phyloP scores from a whole-genome alignment of 2,797 vertebrate species.

The Chaenodraco wilsoni region DNA sequence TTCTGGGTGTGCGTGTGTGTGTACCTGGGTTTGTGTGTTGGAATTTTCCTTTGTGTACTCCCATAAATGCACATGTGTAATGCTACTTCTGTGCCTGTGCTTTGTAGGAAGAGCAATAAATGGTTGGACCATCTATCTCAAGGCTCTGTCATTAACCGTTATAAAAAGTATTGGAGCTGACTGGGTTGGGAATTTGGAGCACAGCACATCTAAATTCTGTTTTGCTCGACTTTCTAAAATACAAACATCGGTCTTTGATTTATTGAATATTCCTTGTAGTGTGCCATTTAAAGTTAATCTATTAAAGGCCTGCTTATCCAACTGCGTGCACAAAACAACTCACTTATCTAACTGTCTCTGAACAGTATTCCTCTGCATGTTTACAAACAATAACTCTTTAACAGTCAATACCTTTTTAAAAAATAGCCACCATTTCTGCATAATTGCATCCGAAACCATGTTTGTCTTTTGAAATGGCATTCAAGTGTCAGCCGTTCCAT shows the following conservation, averaged over 20 bases:
- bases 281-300: conserved; percentile 34
- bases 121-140: conserved; percentile 13
- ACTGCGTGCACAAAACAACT: conserved; percentile 16
- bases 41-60: conserved; percentile 8
- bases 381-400: conserved; percentile 20
- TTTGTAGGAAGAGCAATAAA: conserved; percentile 22
- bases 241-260: conserved; percentile 41
- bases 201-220: conserved; percentile 30
- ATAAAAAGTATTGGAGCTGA: conserved; percentile 24
- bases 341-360: conserved; percentile 9
- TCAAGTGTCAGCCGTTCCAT: conserved; percentile 19
- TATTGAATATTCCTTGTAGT: conserved; percentile 10
- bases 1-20: conserved; percentile 19
- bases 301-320: conserved; percentile 27
- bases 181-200: conserved; percentile 23
- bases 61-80: conserved; percentile 4
- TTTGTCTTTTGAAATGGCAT: no score
- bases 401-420: conserved; percentile 1
- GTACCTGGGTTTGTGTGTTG: conserved; percentile 28
- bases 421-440: no score
- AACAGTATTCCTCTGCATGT: conserved; percentile 2
- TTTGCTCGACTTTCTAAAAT: conserved; percentile 21
- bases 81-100: not conserved
- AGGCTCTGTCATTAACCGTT: conserved; percentile 32
- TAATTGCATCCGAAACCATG: no score